A percentile compares a stretch with the other conserved stretches of the same genome.
Conservation (phyloP, 2,888 invertebrate species). For the Byasa hedistus region DNA sequence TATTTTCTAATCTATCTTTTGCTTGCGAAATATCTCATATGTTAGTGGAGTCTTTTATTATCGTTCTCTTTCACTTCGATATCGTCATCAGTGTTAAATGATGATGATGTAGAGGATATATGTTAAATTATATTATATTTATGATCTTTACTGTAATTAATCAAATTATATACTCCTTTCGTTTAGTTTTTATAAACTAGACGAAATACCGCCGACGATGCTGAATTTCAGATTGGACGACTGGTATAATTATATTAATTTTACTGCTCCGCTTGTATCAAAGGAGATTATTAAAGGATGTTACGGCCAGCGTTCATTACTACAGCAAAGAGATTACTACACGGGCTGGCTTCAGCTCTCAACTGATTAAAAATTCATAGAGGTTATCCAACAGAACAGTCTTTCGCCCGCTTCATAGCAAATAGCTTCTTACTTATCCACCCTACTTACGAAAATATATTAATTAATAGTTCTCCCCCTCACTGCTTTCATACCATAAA, state of each 20-base stretch:
- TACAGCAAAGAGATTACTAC: conserved; percentile 24
- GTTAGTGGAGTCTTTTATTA: too few relatives aligned
- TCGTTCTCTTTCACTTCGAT: too few relatives aligned
- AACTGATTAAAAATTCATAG: conserved; percentile 25
- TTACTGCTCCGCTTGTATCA: conserved; percentile 9
- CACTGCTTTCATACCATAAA: too few relatives aligned
- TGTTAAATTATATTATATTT: too few relatives aligned
- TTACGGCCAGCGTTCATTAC: conserved; percentile 20
- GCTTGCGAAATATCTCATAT: too few relatives aligned
- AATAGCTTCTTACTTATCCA: conserved; percentile 12
- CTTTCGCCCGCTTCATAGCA: conserved; percentile 10
- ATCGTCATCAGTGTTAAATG: too few relatives aligned
- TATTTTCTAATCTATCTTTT: too few relatives aligned
- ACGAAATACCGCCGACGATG: too few relatives aligned
- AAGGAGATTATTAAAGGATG: conserved; percentile 17
- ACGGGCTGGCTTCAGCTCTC: conserved; percentile 20
- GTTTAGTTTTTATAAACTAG: too few relatives aligned
- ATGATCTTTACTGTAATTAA: too few relatives aligned
- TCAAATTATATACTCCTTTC: too few relatives aligned
- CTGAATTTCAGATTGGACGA: background rate
- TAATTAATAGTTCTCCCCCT: conserved; percentile 1
- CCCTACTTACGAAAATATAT: conserved; percentile 1
- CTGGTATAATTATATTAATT: conserved; percentile 7
- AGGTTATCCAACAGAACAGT: conserved; percentile 13
- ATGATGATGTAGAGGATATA: too few relatives aligned